Percentiles rank a stretch among this genome's conserved stretches.
phyloP scores from a whole-genome alignment of 2,797 vertebrate species.

The Heliangelus exortis region DNA sequence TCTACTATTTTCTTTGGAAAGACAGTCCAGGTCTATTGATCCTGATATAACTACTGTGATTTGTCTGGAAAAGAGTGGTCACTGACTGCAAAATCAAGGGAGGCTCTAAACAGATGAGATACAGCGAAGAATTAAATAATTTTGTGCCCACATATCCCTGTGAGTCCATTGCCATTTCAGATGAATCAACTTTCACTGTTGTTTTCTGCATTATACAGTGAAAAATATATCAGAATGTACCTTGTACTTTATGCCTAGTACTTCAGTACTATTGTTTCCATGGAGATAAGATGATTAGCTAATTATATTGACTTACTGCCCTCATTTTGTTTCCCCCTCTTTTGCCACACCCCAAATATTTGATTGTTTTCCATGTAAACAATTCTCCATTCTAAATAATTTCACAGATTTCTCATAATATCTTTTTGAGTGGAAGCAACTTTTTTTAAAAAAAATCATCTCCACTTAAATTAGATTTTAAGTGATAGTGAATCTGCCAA shows the following conservation, averaged over 20 bases:
- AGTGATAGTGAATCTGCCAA: not conserved
- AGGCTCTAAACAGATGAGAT: not conserved
- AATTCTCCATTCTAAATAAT: not conserved
- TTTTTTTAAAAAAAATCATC: not conserved
- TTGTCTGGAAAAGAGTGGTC: not conserved
- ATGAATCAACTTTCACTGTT: not conserved
- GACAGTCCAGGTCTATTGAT: not conserved
- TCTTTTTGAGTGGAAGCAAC: not conserved
- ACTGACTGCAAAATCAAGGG: not conserved
- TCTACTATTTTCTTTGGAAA: not conserved
- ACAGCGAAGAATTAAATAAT: not conserved
- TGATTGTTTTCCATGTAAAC: not conserved
- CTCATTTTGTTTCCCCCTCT: not conserved
- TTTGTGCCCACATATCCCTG: not conserved
- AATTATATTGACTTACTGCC: not conserved
- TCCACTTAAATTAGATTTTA: not conserved
- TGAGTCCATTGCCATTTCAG: not conserved
- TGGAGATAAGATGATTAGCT: slow-evolving; percentile 8
- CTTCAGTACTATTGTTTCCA: not conserved
- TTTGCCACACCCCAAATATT: not conserved
- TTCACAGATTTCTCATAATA: not conserved
- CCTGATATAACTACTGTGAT: not conserved
- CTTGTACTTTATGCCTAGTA: not conserved
- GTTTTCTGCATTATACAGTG: not conserved
- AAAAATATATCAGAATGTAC: not conserved